Conservation (phyloP, 2,113 vertebrate species). For the Columbina picui region DNA sequence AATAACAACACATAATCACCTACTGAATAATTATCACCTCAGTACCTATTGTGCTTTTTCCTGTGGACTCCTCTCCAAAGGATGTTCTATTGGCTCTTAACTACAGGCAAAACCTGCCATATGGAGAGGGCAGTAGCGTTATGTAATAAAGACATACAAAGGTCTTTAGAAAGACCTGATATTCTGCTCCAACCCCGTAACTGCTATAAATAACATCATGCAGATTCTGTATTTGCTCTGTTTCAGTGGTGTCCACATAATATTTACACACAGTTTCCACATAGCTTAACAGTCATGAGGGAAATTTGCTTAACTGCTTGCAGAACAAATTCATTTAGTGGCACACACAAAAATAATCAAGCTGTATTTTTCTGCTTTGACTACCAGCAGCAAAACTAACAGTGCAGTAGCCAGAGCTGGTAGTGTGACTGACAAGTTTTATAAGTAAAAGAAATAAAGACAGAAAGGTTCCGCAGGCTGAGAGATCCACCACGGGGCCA, state of each 20-base stretch:
- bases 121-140: neutral
- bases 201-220: neutral
- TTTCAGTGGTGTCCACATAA: neutral
- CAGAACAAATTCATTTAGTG: neutral
- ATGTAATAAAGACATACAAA: constrained; percentile 5
- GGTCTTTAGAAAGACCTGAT: neutral
- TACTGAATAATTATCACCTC: neutral
- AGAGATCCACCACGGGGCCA: neutral
- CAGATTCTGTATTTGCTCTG: neutral
- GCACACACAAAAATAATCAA: neutral
- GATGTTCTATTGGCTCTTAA: neutral
- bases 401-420: neutral
- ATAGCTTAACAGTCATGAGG: neutral
- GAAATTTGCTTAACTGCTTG: neutral
- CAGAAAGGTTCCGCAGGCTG: neutral
- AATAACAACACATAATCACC: neutral
- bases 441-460: neutral
- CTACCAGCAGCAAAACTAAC: neutral
- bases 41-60: neutral
- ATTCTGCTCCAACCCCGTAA: neutral
- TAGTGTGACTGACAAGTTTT: neutral
- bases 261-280: neutral
- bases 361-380: neutral
- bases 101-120: neutral
- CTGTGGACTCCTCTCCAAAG: neutral